Base-by-base conservation (phyloP, 2,888 invertebrate genomes). In the Dryadula phaetusa region DNA sequence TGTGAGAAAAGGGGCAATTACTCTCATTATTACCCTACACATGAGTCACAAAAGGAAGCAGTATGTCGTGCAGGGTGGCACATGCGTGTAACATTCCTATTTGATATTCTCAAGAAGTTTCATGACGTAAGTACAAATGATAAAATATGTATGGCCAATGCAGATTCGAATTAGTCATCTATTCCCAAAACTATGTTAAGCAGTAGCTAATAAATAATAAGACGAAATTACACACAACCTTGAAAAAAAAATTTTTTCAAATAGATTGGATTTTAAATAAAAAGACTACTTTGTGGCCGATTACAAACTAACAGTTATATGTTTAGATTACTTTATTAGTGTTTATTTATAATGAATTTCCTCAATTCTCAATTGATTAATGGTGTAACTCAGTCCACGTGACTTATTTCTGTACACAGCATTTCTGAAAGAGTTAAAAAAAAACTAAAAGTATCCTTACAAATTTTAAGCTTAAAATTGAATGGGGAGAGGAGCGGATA, bases 1-100 rank as follows among this genome's bases (percentile, higher is more conserved):
- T 88, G 87, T 90, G 90, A 88, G 90, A 91, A 89, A 87, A 86
- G 82, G 80, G 76, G 86, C 89, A 90, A 91, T 91, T 90, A 89
- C 83, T 83, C 84, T 87, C 84, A 87, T 90, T 89, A 90, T 83
- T 82, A 74, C 79, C 75, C 79, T 72, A 76, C 79, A 80, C 76
- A 83, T 88, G 90, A 88, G 80, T 87, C 88, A 90, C 76, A 76
- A 75, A 67, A 82, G 84, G 85, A 85, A 84, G 80, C 77, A 75
- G 71, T 73, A 63, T 72, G 75, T 75, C 74, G 75, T 74, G 70
- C 70, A 66, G 74, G 71, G 73, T 72, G 62, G 73, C 62, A 70
- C 69, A 72, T 74, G 72, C 73, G 74, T 75, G 74, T 74, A 71
- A 73, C 75, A 74, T 72, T 74, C 74, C 69, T 70, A 69, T 74